A percentile compares a stretch with the other conserved stretches of the same genome.
Conservation (phyloP, 2,797 vertebrate genomes). For the Eurystomus glaucurus region DNA sequence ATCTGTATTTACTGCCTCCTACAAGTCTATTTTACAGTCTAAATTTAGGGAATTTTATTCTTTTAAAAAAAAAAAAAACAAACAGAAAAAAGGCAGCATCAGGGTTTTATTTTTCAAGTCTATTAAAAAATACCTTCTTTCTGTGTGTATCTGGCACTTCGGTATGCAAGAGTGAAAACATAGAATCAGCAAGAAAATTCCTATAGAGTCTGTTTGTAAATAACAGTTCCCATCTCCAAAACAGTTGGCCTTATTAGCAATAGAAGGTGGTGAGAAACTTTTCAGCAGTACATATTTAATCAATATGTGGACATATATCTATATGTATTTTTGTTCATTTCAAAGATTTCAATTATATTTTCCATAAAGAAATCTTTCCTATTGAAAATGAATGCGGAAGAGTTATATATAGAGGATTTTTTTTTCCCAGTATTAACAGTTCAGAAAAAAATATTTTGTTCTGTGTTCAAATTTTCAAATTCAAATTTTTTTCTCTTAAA, state of each 20-base stretch:
- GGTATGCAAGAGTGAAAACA: neutral
- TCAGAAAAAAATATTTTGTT: neutral
- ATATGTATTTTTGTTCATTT: neutral
- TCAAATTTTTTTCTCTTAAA: neutral
- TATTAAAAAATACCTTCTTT: conserved; percentile 17
- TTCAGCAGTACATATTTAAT: neutral
- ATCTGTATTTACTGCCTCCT: conserved; percentile 52
- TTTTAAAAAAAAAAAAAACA: neutral
- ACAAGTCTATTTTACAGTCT: conserved; percentile 2
- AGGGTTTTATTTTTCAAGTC: conserved; percentile 6
- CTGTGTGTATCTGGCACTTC: neutral
- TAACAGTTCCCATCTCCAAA: neutral
- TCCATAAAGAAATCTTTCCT: neutral
- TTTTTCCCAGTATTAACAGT: neutral
- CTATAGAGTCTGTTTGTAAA: neutral
- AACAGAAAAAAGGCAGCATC: neutral
- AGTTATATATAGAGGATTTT: neutral
- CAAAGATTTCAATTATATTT: neutral
- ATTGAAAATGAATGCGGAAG: neutral
- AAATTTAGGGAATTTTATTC: conserved; percentile 36
- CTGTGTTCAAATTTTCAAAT: too few species aligned
- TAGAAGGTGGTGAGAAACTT: neutral
- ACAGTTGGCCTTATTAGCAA: neutral
- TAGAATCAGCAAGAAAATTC: neutral
- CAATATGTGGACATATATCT: neutral